Evolutionary conservation across 2,888 invertebrate species (phyloP), one percentile per base, ranked within the genome.

Genomic region (Trichogramma dendrolimi): DNA sequence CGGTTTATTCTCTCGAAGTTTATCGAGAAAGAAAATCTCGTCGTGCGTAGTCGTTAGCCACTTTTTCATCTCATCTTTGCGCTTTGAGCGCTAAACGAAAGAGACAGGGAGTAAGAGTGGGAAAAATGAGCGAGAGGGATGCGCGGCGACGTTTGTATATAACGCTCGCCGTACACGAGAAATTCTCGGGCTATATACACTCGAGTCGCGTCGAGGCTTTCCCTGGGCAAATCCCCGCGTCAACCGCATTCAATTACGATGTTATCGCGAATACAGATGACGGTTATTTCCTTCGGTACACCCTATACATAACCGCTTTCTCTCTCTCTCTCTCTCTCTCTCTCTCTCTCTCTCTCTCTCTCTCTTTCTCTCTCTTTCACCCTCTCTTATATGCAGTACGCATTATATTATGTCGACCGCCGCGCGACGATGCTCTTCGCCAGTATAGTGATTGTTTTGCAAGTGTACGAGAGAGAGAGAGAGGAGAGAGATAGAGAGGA

Each of bases 161-260:
- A 67, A 67, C 7, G 39, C 11, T 54, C 53, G 8, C 55, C 42
- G 44, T 68, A 65, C 62, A 65, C 38, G 54, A 44, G 54, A 46
- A 46, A 54, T 44, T 11, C 50, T 50, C 51, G 50, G 50, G 44
- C 50, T 58, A 40, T 10, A 40, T 51, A 50, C 50, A 56, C 47
- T 39, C 44, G 49, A 27, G 27, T 27, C 27, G 61, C 64, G 65
- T 68, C 68, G 66, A 70, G n/a, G 46, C 8, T 39, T 40, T 40
- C 10, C 70, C 69, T 71, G 69, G 72, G 75, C 78, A 77, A 77
- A 78, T 78, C 76, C 79, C 78, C 78, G 27, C 27, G 78, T 79
- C 78, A 78, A 78, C 79, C 79, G 75, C 79, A 79, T 79, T 79
- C 79, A 79, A 79, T 79, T 78, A 79, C 79, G 79, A 79, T 79